phyloP scores from a whole-genome alignment of 2,113 vertebrate genomes.

The Enhydra lutris region DNA sequence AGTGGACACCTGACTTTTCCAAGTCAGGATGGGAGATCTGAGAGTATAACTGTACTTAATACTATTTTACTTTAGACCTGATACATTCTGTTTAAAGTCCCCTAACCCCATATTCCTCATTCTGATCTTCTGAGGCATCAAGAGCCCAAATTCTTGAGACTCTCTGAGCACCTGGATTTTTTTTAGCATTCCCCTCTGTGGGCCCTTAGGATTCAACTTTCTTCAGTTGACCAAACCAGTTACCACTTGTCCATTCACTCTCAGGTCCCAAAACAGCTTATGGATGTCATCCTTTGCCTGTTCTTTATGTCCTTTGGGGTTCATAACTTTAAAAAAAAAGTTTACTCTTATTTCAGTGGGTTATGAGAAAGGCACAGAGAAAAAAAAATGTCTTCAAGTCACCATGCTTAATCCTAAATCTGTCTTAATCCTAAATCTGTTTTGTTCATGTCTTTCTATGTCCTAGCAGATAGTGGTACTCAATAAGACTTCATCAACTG shows the following conservation, averaged over 20 bases:
- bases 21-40: not conserved
- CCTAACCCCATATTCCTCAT: not conserved
- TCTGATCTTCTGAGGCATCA: not conserved
- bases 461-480: not conserved
- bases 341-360: not conserved
- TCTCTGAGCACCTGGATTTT: not conserved
- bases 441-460: not conserved
- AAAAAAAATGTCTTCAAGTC: not conserved
- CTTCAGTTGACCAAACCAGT: not conserved
- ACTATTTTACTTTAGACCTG: not conserved
- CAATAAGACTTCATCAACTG: not conserved
- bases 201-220: not conserved
- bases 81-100: not conserved
- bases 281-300: not conserved
- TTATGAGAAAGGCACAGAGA: not conserved
- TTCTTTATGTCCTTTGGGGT: not conserved
- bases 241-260: not conserved
- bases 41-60: not conserved
- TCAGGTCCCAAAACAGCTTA: not conserved
- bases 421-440: not conserved
- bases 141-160: not conserved
- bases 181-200: not conserved
- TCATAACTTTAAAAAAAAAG: not conserved
- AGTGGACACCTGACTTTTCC: not conserved
- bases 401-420: not conserved